Percentiles rank a stretch among this genome's conserved stretches.
Conservation (phyloP, 2,113 vertebrate genomes). For the Ranitomeya imitator region DNA sequence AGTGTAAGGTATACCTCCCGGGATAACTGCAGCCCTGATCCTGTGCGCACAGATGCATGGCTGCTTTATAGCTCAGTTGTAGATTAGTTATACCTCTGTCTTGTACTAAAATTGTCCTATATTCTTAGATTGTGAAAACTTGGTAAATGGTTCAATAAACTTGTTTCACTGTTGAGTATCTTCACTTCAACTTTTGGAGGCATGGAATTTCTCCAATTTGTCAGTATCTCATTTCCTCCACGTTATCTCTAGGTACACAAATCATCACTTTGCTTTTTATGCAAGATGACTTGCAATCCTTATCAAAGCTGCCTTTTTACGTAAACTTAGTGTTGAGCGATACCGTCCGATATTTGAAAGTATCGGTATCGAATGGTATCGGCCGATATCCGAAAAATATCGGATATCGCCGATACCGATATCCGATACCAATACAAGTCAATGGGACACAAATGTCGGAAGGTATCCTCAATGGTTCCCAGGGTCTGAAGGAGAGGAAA, state of each 20-base stretch:
- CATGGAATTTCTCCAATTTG: neutral
- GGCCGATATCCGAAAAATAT: too few species aligned
- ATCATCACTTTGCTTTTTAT: neutral
- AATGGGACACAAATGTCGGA: too few species aligned
- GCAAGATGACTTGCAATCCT: neutral
- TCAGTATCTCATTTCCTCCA: neutral
- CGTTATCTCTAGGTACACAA: neutral
- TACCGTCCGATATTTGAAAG: too few species aligned
- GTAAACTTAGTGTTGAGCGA: too few species aligned
- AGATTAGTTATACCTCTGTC: neutral
- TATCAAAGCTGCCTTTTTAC: neutral
- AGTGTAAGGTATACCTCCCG: too few species aligned
- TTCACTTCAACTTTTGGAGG: neutral
- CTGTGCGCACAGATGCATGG: neutral
- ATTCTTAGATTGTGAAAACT: neutral
- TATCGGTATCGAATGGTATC: too few species aligned
- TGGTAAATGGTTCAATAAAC: too few species aligned
- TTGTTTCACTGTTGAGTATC: too few species aligned
- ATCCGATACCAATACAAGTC: too few species aligned
- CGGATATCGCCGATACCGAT: too few species aligned
- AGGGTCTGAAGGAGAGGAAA: too few species aligned
- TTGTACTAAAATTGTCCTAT: neutral
- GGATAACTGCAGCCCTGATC: neutral
- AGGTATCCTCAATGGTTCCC: too few species aligned
- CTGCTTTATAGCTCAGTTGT: neutral